Percentiles rank a stretch among this genome's conserved stretches.
These are phyloP conservation scores for Scotopteryx bipunctaria DNA, from an alignment of 2,888 invertebrate genomes.

Conservation along the genomic window DNA sequence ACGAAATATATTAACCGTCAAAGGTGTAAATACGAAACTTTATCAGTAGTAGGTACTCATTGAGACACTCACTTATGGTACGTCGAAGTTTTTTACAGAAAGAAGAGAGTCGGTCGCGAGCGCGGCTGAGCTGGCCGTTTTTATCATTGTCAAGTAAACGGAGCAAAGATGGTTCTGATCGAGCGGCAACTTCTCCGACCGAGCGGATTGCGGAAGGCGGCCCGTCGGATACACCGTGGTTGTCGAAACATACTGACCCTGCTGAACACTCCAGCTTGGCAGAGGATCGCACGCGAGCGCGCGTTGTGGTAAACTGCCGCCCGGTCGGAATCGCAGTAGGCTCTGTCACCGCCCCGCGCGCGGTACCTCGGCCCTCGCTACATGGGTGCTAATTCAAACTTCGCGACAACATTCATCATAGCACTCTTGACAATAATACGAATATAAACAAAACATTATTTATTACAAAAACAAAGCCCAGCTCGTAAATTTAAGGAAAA, in stretches of 20 bases:
- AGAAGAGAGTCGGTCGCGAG: constrained; percentile 72
- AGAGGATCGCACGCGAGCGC: constrained; percentile 76
- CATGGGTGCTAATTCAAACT: constrained; percentile 66
- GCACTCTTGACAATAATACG: constrained; percentile 33
- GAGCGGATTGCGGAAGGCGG: constrained; percentile 63
- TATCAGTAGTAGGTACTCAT: too few relatives aligned
- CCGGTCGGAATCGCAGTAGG: constrained; percentile 49
- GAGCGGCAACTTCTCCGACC: constrained; percentile 67
- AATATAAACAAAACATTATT: constrained; percentile 28
- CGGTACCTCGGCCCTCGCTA: constrained; percentile 56
- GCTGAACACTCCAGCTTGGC: constrained; percentile 78
- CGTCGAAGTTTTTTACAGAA: constrained; percentile 80
- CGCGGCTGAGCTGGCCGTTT: constrained; percentile 72
- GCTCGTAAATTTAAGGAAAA: constrained; percentile 2
- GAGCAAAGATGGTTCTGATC: constrained; percentile 73
- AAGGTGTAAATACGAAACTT: constrained; percentile 7
- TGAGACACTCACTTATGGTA: constrained; percentile 76
- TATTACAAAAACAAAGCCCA: constrained; percentile 30
- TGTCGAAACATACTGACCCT: constrained; percentile 81
- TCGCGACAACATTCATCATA: constrained; percentile 44
- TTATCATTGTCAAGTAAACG: constrained; percentile 73
- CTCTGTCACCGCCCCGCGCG: constrained; percentile 41
- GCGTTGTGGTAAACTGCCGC: constrained; percentile 72
- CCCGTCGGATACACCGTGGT: constrained; percentile 72
- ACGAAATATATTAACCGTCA: constrained; percentile 28